Base-by-base conservation (phyloP, 2,888 invertebrate species). In the Hydraecia micacea region DNA sequence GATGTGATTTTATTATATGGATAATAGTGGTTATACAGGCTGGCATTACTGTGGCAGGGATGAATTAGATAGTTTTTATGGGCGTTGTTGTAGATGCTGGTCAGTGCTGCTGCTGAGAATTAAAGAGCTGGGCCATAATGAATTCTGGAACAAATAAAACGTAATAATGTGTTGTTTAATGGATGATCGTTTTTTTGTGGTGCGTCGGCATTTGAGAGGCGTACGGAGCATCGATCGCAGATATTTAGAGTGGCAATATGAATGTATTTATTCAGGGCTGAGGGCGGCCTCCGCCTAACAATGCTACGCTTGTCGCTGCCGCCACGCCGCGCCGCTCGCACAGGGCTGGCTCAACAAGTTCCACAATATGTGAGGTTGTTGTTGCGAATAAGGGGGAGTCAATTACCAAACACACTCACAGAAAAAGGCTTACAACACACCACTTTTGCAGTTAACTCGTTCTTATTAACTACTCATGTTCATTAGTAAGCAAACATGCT, bases 201-300 rank as follows among this genome's bases (percentile, higher is more conserved):
- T 87, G 79, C 78, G 90, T 90, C 92, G 92, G 92, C 91, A 83
- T 91, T 89, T 89, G 90, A 90, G 90, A 87, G 86, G 84, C 86
- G 90, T 89, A 90, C 86, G 90, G 91, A 92, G 92, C 91, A 94
- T 93, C 93, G 93, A 93, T 94, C 93, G 92, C 91, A 92, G 94
- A 95, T 96, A 95, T 96, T 96, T 95, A 95, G 95, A 96, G 96
- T 96, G 96, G 95, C 96, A 95, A 96, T 97, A 96, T 96, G 96
- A 96, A 96, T 96, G 96, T 96, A 97, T 97, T 97, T 97, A 97
- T 97, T 96, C 96, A 95, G 95, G 91, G 93, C 91, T 94, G 94
- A 93, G 95, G 95, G 95, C 96, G 95, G 95, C 93, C 95, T 94
- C 93, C 86, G 92, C 91, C 94, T 96, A 96, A 97, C 97, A 97